Conservation (phyloP, 2,797 vertebrate genomes). For the Scarus forsteni region DNA sequence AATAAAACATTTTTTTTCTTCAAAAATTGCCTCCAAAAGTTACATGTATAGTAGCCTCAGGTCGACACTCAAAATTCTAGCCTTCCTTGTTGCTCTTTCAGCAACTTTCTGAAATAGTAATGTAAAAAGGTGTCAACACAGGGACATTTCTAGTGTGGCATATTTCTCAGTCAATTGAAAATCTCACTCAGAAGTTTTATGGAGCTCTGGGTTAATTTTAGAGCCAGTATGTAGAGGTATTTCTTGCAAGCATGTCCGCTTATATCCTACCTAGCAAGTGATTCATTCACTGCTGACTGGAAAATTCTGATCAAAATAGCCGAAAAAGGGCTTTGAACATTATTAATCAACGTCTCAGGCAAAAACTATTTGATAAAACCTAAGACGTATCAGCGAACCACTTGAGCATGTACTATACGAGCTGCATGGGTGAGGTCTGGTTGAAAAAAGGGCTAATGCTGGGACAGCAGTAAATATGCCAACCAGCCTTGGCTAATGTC, state of each 20-base stretch:
- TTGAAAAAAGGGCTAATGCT: constrained; percentile 61
- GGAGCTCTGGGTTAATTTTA: no score
- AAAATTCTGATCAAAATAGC: neutral
- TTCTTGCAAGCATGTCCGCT: neutral
- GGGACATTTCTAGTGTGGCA: no score
- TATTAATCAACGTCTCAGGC: neutral
- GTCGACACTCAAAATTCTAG: no score
- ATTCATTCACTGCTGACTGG: neutral
- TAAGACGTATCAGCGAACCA: constrained; percentile 19
- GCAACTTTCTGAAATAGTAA: no score
- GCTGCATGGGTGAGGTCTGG: constrained; percentile 59
- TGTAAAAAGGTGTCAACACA: no score
- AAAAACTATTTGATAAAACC: constrained; percentile 21
- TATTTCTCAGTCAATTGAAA: no score
- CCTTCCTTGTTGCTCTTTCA: no score
- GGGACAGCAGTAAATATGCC: constrained; percentile 77
- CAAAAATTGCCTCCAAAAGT: no score
- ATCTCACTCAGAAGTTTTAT: no score
- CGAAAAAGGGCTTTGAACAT: constrained; percentile 7
- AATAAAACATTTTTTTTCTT: no score
- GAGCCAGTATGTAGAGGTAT: no score
- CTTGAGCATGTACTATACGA: constrained; percentile 40
- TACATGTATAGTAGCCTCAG: no score
- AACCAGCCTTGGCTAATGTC: constrained; percentile 80
- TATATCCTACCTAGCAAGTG: neutral